Conservation (phyloP, 2,797 vertebrate species). For the Poeciliopsis infans region DNA sequence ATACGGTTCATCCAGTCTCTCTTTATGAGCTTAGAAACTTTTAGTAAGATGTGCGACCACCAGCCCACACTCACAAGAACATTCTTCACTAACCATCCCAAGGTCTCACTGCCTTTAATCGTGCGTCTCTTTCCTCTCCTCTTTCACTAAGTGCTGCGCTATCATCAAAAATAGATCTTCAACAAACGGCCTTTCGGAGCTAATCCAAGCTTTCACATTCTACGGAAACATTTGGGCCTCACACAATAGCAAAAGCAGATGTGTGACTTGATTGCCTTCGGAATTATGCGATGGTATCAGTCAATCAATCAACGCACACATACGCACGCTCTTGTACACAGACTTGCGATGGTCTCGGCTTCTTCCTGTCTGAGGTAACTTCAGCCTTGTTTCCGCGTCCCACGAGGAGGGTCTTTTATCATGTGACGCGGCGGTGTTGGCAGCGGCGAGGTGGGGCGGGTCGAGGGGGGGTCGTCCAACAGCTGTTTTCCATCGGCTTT, state of each 20-base stretch:
- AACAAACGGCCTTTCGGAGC: conserved; percentile 31
- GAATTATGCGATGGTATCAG: conserved; percentile 65
- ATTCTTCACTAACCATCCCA: conserved; percentile 39
- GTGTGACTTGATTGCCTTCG: conserved; percentile 60
- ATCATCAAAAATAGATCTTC: conserved; percentile 46
- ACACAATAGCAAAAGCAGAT: conserved; percentile 71
- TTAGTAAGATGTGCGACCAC: conserved; percentile 21
- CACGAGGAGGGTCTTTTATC: conserved; percentile 74
- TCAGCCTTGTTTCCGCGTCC: conserved; percentile 67
- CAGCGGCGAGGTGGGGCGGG: conserved; percentile 10
- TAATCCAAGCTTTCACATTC: conserved; percentile 37
- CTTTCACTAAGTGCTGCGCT: conserved; percentile 17
- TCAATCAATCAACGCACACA: conserved; percentile 57
- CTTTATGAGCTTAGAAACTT: conserved; percentile 43
- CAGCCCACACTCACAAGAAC: conserved; percentile 30
- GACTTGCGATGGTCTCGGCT: conserved; percentile 57
- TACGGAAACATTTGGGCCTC: conserved; percentile 49
- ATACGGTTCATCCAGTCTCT: conserved; percentile 46
- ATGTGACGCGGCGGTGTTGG: conserved; percentile 69
- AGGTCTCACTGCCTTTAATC: conserved; percentile 36
- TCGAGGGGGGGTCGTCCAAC: conserved; percentile 44
- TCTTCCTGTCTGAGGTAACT: conserved; percentile 76
- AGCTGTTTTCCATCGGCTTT: conserved; percentile 82
- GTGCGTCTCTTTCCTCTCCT: conserved; percentile 25
- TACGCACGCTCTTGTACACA: conserved; percentile 23